These are phyloP conservation scores for Seriola quinqueradiata DNA, from an alignment of 2,113 vertebrate genomes.

Conservation along the genomic window DNA sequence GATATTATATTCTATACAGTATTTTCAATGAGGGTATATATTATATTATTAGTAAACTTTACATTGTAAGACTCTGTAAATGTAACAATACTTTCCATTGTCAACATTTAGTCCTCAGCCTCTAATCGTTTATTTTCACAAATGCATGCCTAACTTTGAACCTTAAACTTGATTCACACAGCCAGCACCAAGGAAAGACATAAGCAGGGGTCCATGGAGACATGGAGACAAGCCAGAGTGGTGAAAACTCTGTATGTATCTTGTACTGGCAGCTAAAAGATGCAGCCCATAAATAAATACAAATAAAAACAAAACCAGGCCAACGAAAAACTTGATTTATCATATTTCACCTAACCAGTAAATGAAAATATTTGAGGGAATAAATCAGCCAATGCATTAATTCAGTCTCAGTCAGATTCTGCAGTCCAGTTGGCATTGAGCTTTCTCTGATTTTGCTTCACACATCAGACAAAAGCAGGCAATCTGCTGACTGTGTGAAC, in stretches of 20 bases:
- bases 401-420: not conserved
- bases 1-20: too few species aligned
- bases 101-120: not conserved
- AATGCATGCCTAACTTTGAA: too few species aligned
- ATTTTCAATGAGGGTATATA: too few species aligned
- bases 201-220: too few species aligned
- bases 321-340: not conserved
- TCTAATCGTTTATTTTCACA: too few species aligned
- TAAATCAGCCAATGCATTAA: not conserved
- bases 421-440: not conserved
- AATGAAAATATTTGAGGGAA: not conserved
- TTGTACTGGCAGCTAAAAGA: not conserved
- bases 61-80: too few species aligned
- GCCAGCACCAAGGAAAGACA: too few species aligned
- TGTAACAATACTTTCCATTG: too few species aligned
- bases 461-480: not conserved
- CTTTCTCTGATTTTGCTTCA: not conserved
- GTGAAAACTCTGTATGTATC: not conserved
- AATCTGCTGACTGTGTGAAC: slow-evolving; percentile 2
- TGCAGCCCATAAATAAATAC: too few species aligned
- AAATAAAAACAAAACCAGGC: too few species aligned
- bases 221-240: not conserved
- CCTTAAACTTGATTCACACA: too few species aligned
- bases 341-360: not conserved
- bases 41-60: too few species aligned